These are phyloP conservation scores for Phodopus roborovskii DNA, from an alignment of 2,113 vertebrate species.

Conservation along the genomic window DNA sequence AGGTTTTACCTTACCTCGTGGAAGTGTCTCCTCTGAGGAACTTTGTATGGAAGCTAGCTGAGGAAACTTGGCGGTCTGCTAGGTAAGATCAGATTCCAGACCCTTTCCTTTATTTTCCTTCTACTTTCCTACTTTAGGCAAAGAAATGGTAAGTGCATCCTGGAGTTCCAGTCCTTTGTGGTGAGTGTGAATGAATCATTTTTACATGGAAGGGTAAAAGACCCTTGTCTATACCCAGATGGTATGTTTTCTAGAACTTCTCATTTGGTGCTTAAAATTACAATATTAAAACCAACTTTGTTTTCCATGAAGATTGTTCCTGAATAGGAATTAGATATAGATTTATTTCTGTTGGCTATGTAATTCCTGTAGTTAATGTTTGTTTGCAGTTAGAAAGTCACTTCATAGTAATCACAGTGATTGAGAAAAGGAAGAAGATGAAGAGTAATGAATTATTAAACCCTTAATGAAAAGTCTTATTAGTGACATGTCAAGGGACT, in stretches of 20 bases:
- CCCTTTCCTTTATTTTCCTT: not conserved
- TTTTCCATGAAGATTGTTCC: slow-evolving; percentile 33
- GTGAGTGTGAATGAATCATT: not conserved
- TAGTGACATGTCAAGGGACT: not conserved
- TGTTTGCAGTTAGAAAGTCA: not conserved
- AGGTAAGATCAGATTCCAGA: not conserved
- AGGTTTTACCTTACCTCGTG: not conserved
- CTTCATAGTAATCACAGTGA: slow-evolving; percentile 43
- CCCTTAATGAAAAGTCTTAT: not conserved
- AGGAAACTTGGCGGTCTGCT: not conserved
- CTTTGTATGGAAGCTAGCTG: not conserved
- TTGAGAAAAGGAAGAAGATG: not conserved
- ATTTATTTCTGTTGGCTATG: slow-evolving; percentile 34
- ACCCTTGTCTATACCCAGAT: not conserved
- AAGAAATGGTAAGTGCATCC: not conserved
- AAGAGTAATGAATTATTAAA: slow-evolving; percentile 2
- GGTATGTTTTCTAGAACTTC: slow-evolving; percentile 3
- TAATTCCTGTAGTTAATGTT: not conserved
- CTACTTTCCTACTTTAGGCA: not conserved
- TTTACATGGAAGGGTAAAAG: not conserved
- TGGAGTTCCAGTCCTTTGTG: not conserved
- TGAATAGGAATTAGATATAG: slow-evolving; percentile 18
- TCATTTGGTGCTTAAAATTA: slow-evolving; percentile 14
- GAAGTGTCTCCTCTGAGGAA: not conserved
- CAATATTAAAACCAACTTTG: slow-evolving; percentile 12